Percentiles rank a stretch among this genome's conserved stretches.
Conservation (phyloP, 2,888 invertebrate species). For the Athripsodes cinereus region DNA sequence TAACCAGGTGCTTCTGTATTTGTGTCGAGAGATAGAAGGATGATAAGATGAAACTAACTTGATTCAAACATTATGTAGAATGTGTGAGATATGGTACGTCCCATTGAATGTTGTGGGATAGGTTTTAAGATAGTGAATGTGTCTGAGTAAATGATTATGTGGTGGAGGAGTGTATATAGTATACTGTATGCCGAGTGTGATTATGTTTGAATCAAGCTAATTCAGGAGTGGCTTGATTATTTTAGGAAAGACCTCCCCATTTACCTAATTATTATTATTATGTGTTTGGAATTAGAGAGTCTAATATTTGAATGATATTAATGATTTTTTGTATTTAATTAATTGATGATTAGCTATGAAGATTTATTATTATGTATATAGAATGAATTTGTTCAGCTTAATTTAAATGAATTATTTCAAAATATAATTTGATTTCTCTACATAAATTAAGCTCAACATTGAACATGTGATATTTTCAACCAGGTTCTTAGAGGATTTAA, state of each 20-base stretch:
- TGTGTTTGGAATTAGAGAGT: background rate
- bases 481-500: conserved; percentile 19
- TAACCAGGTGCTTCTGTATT: conserved; percentile 14
- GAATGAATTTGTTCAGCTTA: conserved; percentile 43
- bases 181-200: background rate
- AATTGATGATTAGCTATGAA: background rate
- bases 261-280: background rate
- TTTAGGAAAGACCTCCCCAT: background rate
- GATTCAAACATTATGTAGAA: background rate
- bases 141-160: too few relatives aligned
- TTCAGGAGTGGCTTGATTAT: background rate
- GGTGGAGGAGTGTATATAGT: background rate
- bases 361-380: too few relatives aligned
- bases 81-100: background rate
- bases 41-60: background rate
- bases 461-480: conserved; percentile 50
- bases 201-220: background rate
- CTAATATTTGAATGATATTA: background rate
- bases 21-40: conserved; percentile 4
- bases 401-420: conserved; percentile 34
- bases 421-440: conserved; percentile 31
- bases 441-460: conserved; percentile 53
- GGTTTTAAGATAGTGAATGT: background rate
- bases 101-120: background rate
- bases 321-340: background rate